A percentile compares a stretch with the other conserved stretches of the same genome.
Conservation (phyloP, 37 sponge, comb jelly and placozoan species). For the Mnemiopsis leidyi region DNA sequence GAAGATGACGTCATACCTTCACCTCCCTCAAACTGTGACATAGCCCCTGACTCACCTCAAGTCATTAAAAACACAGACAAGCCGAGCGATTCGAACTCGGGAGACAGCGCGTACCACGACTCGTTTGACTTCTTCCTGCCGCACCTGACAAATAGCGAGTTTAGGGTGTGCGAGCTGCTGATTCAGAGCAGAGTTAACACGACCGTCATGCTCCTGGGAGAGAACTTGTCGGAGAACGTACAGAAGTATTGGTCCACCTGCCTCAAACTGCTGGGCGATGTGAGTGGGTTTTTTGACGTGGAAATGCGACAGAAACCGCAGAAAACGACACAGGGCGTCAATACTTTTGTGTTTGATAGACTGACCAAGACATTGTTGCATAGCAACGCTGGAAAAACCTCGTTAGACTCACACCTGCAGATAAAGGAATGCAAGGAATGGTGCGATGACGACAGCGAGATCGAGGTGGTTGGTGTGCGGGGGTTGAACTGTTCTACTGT, state of each 20-base stretch:
- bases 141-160: not conserved
- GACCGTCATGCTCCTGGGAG: not conserved
- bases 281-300: not conserved
- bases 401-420: not conserved
- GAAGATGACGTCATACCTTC: not conserved
- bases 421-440: constrained; percentile 12
- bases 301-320: not conserved
- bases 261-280: constrained; percentile 18
- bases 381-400: constrained; percentile 6
- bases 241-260: not conserved
- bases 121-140: not conserved
- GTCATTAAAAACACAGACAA: not conserved
- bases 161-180: not conserved
- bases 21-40: not conserved
- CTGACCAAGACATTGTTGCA: not conserved
- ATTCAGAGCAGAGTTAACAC: not conserved
- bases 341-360: constrained; percentile 38
- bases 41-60: not conserved
- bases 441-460: not conserved
- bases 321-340: constrained; percentile 27
- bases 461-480: constrained; percentile 13
- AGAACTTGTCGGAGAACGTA: not conserved
- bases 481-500: not conserved
- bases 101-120: constrained; percentile 22
- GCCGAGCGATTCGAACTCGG: constrained; percentile 34